Percentiles rank a stretch among this genome's conserved stretches.
Evolutionary conservation across 2,113 vertebrate species (phyloP).

Genomic region (Orientallactaga bullata): DNA sequence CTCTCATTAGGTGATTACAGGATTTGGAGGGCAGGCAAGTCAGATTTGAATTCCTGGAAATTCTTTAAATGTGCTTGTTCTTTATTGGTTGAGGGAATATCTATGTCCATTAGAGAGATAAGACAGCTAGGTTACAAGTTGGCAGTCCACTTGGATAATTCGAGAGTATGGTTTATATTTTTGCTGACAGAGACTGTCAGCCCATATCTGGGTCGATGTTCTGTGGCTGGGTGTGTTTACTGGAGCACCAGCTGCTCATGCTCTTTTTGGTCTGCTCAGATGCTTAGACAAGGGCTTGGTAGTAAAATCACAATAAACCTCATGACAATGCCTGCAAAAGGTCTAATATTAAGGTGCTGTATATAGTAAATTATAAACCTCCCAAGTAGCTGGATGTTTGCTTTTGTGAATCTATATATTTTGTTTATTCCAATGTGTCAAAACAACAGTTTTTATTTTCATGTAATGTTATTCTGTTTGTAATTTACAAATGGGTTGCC

Average conservation of each 20-base stretch:
- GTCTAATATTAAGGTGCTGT: neutral
- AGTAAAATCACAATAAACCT: neutral
- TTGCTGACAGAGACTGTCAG: neutral
- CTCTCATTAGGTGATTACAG: neutral
- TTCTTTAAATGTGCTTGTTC: neutral
- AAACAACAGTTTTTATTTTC: slow-evolving; percentile 20
- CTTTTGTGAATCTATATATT: no score
- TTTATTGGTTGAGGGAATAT: neutral
- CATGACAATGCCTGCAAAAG: neutral
- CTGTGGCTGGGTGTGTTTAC: neutral
- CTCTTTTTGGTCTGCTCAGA: neutral
- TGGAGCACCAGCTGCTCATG: neutral
- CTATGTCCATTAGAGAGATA: neutral
- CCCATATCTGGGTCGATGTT: neutral
- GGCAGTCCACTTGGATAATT: slow-evolving; percentile 28
- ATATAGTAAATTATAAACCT: neutral
- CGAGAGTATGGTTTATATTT: neutral
- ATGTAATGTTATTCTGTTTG: neutral
- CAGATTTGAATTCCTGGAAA: slow-evolving; percentile 41
- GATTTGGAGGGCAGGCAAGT: neutral
- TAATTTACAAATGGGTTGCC: neutral
- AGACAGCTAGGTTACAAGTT: neutral
- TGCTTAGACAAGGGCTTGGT: neutral
- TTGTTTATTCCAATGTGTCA: neutral
- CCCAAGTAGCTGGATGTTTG: neutral